Evolutionary conservation across 2,888 invertebrate genomes (phyloP).

Genomic region (Watsonalla binaria): DNA sequence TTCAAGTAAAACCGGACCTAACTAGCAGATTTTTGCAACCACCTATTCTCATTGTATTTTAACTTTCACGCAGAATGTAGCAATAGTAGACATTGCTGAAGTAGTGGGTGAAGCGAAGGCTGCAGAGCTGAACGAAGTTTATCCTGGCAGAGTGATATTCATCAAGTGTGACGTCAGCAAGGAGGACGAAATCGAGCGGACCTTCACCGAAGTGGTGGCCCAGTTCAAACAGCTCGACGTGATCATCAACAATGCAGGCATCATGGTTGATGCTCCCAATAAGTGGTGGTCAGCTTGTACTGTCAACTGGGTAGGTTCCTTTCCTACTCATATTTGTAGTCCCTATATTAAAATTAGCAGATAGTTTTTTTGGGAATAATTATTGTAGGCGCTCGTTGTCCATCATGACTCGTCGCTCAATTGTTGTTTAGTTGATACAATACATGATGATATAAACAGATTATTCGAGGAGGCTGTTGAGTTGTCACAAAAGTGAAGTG

Average conservation of each 20-base stretch:
- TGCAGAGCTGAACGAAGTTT: slow-evolving; percentile 25
- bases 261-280: slow-evolving; percentile 36
- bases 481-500: too few species aligned
- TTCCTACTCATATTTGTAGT: neutral
- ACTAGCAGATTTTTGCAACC: too few species aligned
- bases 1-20: too few species aligned
- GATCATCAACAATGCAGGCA: slow-evolving; percentile 48
- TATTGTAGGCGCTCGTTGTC: too few species aligned
- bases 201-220: slow-evolving; percentile 31
- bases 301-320: slow-evolving; percentile 38
- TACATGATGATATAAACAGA: too few species aligned
- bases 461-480: too few species aligned
- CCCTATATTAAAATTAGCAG: too few species aligned
- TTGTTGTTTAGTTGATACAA: too few species aligned
- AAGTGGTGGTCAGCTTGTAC: slow-evolving; percentile 37
- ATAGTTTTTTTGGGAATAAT: too few species aligned
- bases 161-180: slow-evolving; percentile 42
- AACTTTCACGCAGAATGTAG: slow-evolving; percentile 25
- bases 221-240: slow-evolving; percentile 37
- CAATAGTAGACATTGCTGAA: slow-evolving; percentile 39
- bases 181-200: slow-evolving; percentile 30
- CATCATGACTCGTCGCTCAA: too few species aligned
- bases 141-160: slow-evolving; percentile 31
- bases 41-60: too few species aligned
- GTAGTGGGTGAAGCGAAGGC: slow-evolving; percentile 29